Evolutionary conservation across 2,888 invertebrate genomes (phyloP).

Genomic region (Myopa testacea): DNA sequence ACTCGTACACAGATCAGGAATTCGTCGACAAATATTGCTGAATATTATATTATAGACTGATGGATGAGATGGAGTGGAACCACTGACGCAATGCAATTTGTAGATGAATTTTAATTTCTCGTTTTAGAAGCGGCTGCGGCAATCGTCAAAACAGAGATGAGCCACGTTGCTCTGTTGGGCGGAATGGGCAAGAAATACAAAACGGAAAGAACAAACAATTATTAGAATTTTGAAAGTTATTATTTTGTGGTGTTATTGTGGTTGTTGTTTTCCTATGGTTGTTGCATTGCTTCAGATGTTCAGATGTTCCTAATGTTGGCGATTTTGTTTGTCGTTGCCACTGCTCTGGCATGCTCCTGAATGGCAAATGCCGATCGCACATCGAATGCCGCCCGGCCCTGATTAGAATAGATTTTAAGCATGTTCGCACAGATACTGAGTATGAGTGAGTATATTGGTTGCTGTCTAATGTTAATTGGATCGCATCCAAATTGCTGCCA

Average conservation of each 20-base stretch:
- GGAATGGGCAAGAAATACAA: conserved; percentile 44
- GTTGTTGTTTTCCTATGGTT: not conserved
- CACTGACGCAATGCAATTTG: conserved; percentile 31
- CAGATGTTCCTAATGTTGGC: not conserved
- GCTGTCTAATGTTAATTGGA: conserved; percentile 64
- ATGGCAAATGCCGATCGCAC: conserved; percentile 35
- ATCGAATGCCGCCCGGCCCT: conserved; percentile 35
- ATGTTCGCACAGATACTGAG: conserved; percentile 9
- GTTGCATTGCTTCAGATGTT: not conserved
- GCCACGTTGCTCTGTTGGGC: not conserved
- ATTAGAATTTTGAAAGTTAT: conserved; percentile 53
- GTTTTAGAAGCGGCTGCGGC: conserved; percentile 1
- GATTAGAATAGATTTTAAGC: conserved; percentile 29
- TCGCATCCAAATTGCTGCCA: conserved; percentile 65
- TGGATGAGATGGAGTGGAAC: conserved; percentile 7
- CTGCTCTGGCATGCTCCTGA: conserved; percentile 21
- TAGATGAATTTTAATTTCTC: not conserved
- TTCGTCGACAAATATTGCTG: conserved; percentile 10
- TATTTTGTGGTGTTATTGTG: not conserved
- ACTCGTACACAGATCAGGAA: not conserved
- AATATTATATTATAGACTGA: conserved; percentile 16
- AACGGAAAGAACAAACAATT: conserved; percentile 54
- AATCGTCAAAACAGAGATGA: conserved; percentile 31
- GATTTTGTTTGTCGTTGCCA: conserved; percentile 11
- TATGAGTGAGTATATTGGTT: not conserved